Conservation (phyloP, 2,113 vertebrate genomes). For the Fulica atra region DNA sequence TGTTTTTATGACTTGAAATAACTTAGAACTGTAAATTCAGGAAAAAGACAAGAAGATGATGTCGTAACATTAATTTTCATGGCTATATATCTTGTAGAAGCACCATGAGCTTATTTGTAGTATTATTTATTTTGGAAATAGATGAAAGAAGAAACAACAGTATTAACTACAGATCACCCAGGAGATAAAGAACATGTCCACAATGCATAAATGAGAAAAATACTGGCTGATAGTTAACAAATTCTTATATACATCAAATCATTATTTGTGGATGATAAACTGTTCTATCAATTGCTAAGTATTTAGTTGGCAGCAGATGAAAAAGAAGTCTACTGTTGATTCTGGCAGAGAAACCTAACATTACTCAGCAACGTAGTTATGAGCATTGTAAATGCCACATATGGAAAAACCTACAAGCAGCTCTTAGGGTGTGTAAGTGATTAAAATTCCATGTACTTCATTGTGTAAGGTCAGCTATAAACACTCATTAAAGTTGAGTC, state of each 20-base stretch:
- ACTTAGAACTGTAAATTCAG: constrained; percentile 17
- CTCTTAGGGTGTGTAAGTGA: background rate
- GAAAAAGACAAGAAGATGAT: constrained; percentile 4
- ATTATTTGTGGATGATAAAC: constrained; percentile 41
- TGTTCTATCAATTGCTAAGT: constrained; percentile 3
- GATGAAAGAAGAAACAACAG: constrained; percentile 23
- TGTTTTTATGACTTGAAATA: constrained; percentile 11
- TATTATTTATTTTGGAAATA: constrained; percentile 26
- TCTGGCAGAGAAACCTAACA: constrained; percentile 19
- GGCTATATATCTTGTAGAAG: background rate
- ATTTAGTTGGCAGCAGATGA: constrained; percentile 43
- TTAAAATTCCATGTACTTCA: constrained; percentile 41
- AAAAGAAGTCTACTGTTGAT: constrained; percentile 38
- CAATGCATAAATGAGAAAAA: background rate
- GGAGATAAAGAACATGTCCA: constrained; percentile 20
- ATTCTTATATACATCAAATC: constrained; percentile 20
- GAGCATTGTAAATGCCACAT: background rate
- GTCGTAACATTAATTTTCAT: constrained; percentile 14
- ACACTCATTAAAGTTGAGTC: background rate
- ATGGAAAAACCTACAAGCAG: background rate
- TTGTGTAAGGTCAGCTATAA: constrained; percentile 27
- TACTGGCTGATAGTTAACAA: constrained; percentile 32
- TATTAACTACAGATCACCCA: constrained; percentile 15
- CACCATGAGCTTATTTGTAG: background rate
- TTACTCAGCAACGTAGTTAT: constrained; percentile 41